Percentiles rank a stretch among this genome's conserved stretches.
Conservation (phyloP, 2,113 vertebrate species). For the Falcunculus frontatus region DNA sequence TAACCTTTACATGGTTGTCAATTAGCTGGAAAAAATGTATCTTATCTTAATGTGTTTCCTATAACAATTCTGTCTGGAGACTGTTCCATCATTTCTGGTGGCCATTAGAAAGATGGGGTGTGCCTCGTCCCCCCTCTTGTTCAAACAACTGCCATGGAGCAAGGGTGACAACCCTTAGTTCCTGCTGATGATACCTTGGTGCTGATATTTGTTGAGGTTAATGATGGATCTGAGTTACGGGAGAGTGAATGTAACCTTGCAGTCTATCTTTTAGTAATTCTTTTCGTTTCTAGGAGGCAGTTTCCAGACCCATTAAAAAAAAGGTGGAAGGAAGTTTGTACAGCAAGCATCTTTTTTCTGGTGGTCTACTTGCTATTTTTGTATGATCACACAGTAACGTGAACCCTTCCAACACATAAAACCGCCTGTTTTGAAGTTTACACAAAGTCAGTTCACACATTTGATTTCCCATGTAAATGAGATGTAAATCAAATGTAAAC, state of each 20-base stretch:
- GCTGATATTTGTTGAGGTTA: neutral
- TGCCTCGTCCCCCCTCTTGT: neutral
- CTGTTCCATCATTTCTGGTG: neutral
- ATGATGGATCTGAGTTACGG: neutral
- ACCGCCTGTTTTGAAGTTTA: neutral
- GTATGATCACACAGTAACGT: neutral
- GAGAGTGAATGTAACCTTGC: neutral
- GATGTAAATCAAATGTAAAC: neutral
- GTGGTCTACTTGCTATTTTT: neutral
- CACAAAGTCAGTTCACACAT: neutral
- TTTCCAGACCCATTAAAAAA: neutral
- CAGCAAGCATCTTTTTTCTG: neutral
- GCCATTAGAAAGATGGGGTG: neutral
- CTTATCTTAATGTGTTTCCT: neutral
- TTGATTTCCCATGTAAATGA: neutral
- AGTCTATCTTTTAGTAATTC: neutral
- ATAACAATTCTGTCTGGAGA: neutral
- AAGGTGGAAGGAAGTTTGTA: neutral
- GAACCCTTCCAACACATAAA: neutral
- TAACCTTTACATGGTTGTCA: slow-evolving; percentile 16
- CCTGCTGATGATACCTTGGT: neutral
- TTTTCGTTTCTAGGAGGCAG: neutral
- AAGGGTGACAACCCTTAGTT: neutral
- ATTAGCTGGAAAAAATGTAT: neutral
- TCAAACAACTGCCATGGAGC: neutral